phyloP scores from a whole-genome alignment of 1,140 invertebrate species.

The Drosophila virilis region DNA sequence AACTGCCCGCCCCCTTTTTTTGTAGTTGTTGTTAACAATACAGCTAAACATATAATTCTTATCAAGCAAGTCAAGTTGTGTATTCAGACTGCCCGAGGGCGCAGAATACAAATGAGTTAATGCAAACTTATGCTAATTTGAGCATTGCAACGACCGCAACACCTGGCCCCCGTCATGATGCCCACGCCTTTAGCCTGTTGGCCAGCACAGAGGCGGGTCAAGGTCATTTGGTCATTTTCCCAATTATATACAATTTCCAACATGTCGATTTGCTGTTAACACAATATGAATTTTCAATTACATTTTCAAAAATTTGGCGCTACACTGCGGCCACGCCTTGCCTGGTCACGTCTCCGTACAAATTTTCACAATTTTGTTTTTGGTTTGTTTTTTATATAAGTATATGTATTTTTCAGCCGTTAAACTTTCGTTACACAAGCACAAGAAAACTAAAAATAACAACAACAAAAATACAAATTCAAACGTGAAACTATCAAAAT shows the following conservation, averaged over 20 bases:
- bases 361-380: conserved; percentile 45
- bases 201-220: conserved; percentile 21
- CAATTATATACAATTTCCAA: background rate
- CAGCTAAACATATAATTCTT: background rate
- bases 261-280: background rate
- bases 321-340: conserved; percentile 5
- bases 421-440: conserved; percentile 41
- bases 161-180: background rate
- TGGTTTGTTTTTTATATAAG: background rate
- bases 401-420: conserved; percentile 14
- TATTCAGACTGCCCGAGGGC: too few species aligned
- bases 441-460: conserved; percentile 37
- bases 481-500: conserved; percentile 33
- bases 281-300: conserved; percentile 57
- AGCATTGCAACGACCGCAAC: background rate
- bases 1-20: background rate
- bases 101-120: too few species aligned
- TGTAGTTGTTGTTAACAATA: too few species aligned
- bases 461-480: conserved; percentile 49
- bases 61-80: too few species aligned
- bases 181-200: too few species aligned
- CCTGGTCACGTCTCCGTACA: background rate
- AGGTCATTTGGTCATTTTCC: conserved; percentile 29
- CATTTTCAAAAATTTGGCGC: conserved; percentile 56
- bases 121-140: background rate